Evolutionary conservation across 2,797 vertebrate species (phyloP), one percentile per base, ranked within the genome.

Genomic region (Mareca penelope): DNA sequence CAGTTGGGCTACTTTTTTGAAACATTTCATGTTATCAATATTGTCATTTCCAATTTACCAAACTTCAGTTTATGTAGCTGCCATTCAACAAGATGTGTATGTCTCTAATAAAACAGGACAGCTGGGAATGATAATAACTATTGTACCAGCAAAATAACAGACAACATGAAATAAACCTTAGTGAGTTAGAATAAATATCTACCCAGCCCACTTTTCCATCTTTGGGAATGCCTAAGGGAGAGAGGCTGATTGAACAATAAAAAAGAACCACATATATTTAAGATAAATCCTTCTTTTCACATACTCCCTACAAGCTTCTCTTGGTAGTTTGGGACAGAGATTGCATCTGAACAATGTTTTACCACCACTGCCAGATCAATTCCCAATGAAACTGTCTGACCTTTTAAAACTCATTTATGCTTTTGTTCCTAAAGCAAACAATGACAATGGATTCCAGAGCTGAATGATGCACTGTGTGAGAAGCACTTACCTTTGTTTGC

Each of bases 331-430:
- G 79, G 61, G 80, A 77, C 28, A 65, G 53, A 92, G 71, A 85
- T 73, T 90, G 72, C 15, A 82, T 77, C 65, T 78, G 72, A 89
- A 57, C 40, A 35, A 24, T 80, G 73, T 87, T 93, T 93, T 91
- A 91, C 61, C 60, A 77, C 28, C 29, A 82, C 22, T 69, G 87
- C 72, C 68, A 78, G 28, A 60, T 73, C 84, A 94, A 64, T 88
- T 93, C 72, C 72, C 53, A 69, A 2, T 80, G 82, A 88, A 93
- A 93, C 44, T 79, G 35, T 64, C 52, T 82, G 91, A 92, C 69
- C 57, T 91, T 93, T 89, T 88, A 80, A 85, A 96, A 83, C 50
- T 75, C 48, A 71, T 93, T 95, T 87, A 75, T 61, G 61, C 10
- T 89, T 93, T 92, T 88, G 48, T 77, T 94, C 85, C 50, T 91